Evolutionary conservation across 2,797 vertebrate genomes (phyloP), one percentile per base, ranked within the genome.

Genomic region (Epinephelus coioides): DNA sequence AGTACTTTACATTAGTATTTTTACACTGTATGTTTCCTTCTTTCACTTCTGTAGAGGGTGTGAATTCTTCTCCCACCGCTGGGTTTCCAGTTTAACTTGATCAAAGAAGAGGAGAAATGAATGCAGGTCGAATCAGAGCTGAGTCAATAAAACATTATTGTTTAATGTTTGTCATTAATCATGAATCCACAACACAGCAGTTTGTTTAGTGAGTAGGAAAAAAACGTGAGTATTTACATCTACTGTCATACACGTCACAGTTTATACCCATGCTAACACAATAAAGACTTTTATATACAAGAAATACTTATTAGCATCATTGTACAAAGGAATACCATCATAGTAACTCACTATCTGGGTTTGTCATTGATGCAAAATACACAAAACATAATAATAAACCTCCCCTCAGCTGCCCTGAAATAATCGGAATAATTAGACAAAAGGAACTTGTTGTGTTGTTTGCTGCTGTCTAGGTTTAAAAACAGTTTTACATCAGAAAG

Each of bases 171-270:
- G 93, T 95, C 95, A 95, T 96, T 97, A 96, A 95, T 97, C 95
- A 97, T 97, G 96, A 97, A 96, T 97, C 93, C 97, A 98, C 96
- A 96, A 96, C 96, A 98, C 96, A 97, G 95, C 95, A 96, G 95
- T 96, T 92, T 93, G 95, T 96, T 92, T 93, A 95, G 95, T 96
- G 95, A 96, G 94, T 94, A 94, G 96, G 94, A 94, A 92, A 92
- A 78, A 94, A 89, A 93, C 12, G 91, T 93, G 94, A 96, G 94
- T 98, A 97, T 98, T 97, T 98, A 97, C 97, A 98, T 96, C 95
- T 97, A 97, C 96, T 95, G 95, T 95, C 95, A 90, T 96, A 69
- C 83, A 89, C 96, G 92, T 95, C 96, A 97, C 96, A 95, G 94
- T 93, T 96, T 78, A 87, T 90, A 95, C 92, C 93, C 98, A 98